phyloP scores from a whole-genome alignment of 2,888 invertebrate genomes.

The Meiosimyza decipiens region DNA sequence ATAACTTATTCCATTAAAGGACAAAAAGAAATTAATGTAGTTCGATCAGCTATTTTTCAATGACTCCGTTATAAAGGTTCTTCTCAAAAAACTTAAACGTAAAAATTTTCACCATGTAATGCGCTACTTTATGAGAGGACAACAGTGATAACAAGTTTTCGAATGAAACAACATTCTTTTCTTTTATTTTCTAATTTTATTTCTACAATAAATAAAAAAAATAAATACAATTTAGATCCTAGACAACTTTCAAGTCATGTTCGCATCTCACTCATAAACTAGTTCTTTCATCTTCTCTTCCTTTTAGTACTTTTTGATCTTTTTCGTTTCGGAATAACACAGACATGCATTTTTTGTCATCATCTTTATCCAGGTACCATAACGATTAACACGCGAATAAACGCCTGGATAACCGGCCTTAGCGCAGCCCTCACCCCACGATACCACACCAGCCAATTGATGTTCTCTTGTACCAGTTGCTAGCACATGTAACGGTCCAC shows the following conservation, averaged over 20 bases:
- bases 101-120: no score
- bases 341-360: conserved; percentile 78
- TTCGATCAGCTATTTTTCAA: no score
- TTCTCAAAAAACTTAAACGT: no score
- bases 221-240: conserved; percentile 25
- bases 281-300: neutral
- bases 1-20: no score
- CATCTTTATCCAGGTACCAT: conserved; percentile 74
- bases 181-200: conserved; percentile 5
- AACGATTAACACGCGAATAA: conserved; percentile 84
- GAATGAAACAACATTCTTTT: neutral
- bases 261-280: neutral
- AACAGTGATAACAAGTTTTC: neutral
- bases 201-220: conserved; percentile 35
- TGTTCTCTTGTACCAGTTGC: conserved; percentile 55
- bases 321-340: conserved; percentile 68
- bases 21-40: no score
- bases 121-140: no score
- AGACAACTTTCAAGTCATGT: conserved; percentile 21
- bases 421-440: conserved; percentile 68
- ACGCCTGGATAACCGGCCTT: conserved; percentile 80
- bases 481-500: conserved; percentile 63
- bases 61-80: no score
- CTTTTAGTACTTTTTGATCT: conserved; percentile 54
- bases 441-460: conserved; percentile 75